phyloP scores from a whole-genome alignment of 1,140 invertebrate genomes.

The Temnothorax curvispinosus region DNA sequence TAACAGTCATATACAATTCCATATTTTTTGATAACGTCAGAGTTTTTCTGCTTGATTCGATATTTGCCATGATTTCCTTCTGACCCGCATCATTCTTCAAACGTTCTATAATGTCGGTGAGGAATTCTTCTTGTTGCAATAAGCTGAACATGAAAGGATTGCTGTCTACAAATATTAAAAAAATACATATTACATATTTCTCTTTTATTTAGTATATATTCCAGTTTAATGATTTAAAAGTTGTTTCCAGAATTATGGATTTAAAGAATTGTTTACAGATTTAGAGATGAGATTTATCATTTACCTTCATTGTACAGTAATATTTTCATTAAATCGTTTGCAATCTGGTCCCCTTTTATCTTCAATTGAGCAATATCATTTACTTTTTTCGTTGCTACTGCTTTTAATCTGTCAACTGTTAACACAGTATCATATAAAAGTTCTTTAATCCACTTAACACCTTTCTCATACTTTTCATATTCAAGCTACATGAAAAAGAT shows the following conservation, averaged over 20 bases:
- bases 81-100: conserved; percentile 87
- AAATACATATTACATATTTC: neutral
- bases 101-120: conserved; percentile 88
- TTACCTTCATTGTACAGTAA: conserved; percentile 87
- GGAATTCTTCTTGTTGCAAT: conserved; percentile 92
- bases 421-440: conserved; percentile 91
- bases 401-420: conserved; percentile 90
- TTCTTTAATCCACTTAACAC: conserved; percentile 92
- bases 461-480: conserved; percentile 90
- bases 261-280: neutral
- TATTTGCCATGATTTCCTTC: conserved; percentile 87
- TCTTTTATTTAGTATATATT: neutral
- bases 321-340: conserved; percentile 88
- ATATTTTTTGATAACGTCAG: conserved; percentile 88
- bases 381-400: conserved; percentile 91
- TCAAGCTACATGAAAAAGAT: conserved; percentile 87
- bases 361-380: conserved; percentile 92
- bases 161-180: conserved; percentile 87
- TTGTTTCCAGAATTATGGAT: neutral
- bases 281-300: conserved; percentile 75
- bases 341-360: conserved; percentile 88
- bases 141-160: conserved; percentile 90
- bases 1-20: conserved; percentile 90
- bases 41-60: conserved; percentile 87
- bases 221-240: too few relatives aligned